A percentile compares a stretch with the other conserved stretches of the same genome.
phyloP scores from a whole-genome alignment of 2,888 invertebrate genomes.

The Lymantria monacha region DNA sequence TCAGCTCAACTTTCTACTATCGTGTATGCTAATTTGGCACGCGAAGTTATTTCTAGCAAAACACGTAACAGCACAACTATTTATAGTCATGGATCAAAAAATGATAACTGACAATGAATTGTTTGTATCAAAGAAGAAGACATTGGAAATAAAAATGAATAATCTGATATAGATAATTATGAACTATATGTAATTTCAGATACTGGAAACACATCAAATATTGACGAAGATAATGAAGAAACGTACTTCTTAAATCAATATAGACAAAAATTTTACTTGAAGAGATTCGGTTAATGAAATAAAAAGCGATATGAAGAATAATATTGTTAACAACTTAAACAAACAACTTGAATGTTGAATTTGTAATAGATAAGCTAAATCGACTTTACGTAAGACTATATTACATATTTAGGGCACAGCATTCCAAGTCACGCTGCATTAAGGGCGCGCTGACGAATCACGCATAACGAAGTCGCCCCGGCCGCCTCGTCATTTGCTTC shows the following conservation, averaged over 20 bases:
- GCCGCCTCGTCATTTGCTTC: constrained; percentile 7
- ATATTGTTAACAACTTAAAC: no score
- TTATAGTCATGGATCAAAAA: constrained; percentile 10
- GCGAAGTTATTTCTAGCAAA: constrained; percentile 34
- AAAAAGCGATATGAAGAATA: no score
- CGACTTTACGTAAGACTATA: constrained; percentile 22
- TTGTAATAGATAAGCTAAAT: background rate
- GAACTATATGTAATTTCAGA: no score
- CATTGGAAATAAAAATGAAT: no score
- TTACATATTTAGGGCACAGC: constrained; percentile 41
- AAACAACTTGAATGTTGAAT: no score
- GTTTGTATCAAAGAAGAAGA: no score
- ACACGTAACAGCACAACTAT: constrained; percentile 33
- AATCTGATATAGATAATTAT: no score
- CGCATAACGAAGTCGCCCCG: constrained; percentile 18
- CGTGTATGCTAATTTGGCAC: constrained; percentile 35
- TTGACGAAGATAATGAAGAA: background rate
- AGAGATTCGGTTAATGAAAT: no score
- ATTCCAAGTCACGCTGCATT: constrained; percentile 44
- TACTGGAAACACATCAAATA: background rate
- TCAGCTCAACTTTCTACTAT: constrained; percentile 52
- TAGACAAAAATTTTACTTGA: no score
- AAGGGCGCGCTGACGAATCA: constrained; percentile 41
- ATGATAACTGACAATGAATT: constrained; percentile 11
- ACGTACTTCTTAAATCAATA: no score